Conservation (phyloP, 2,888 invertebrate species). For the Cyaniris semiargus region DNA sequence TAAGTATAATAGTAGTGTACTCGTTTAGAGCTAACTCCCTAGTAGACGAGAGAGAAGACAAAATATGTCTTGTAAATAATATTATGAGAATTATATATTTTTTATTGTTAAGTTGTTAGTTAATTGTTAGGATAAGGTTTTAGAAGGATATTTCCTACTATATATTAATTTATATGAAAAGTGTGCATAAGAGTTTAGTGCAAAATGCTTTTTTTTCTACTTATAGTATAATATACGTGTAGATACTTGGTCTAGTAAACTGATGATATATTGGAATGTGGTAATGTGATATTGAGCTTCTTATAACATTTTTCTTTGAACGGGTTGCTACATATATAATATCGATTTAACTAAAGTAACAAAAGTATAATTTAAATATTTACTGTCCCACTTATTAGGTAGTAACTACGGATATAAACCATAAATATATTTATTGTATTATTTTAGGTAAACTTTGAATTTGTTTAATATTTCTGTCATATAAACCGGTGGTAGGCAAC, state of each 20-base stretch:
- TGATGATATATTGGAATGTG: not conserved
- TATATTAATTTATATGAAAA: not conserved
- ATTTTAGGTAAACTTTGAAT: too few relatives aligned
- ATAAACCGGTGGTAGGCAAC: too few relatives aligned
- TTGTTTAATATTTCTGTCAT: too few relatives aligned
- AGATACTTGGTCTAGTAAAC: not conserved
- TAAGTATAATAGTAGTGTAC: not conserved
- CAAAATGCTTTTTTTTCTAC: not conserved
- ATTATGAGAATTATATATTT: conserved; percentile 7
- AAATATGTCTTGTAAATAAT: not conserved
- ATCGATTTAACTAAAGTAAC: not conserved
- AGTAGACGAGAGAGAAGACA: not conserved
- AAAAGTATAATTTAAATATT: not conserved
- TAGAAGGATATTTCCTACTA: conserved; percentile 1
- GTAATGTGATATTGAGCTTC: conserved; percentile 12
- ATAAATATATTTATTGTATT: too few relatives aligned
- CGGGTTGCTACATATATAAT: conserved; percentile 13
- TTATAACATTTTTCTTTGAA: not conserved
- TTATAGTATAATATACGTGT: conserved; percentile 1
- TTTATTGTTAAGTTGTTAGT: conserved; percentile 11
- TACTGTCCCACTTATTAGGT: not conserved
- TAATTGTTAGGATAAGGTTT: conserved; percentile 4
- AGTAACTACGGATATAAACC: too few relatives aligned
- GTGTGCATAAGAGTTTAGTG: not conserved
- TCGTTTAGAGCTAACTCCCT: not conserved